These are phyloP conservation scores for Goniozus legneri DNA, from an alignment of 1,140 invertebrate genomes.

Conservation along the genomic window DNA sequence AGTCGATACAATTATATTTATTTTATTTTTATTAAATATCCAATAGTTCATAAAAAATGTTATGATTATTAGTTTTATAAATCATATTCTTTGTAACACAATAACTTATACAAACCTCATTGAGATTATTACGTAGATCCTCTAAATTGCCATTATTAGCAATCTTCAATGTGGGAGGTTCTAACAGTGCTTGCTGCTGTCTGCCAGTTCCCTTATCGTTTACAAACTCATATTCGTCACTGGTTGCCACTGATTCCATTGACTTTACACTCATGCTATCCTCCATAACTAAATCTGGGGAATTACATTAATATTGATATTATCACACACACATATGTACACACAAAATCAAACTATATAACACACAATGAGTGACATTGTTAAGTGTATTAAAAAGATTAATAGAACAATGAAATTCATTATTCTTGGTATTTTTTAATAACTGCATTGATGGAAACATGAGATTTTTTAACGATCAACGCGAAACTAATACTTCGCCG, in stretches of 20 bases:
- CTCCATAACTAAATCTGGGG: slow-evolving; percentile 64
- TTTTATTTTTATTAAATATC: neutral
- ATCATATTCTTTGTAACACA: neutral
- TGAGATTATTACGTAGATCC: slow-evolving; percentile 70
- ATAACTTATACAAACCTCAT: slow-evolving; percentile 56
- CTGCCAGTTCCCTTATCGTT: slow-evolving; percentile 46
- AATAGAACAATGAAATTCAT: too few species aligned
- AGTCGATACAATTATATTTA: slow-evolving; percentile 1
- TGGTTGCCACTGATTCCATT: slow-evolving; percentile 76
- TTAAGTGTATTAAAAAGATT: too few species aligned
- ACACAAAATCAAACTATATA: too few species aligned
- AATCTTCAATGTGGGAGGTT: slow-evolving; percentile 70
- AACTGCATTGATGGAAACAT: too few species aligned
- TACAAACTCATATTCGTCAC: slow-evolving; percentile 83
- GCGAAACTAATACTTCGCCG: too few species aligned
- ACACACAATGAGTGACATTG: too few species aligned
- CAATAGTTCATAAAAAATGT: too few species aligned
- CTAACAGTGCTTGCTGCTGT: slow-evolving; percentile 41
- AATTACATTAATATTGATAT: neutral
- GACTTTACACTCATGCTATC: slow-evolving; percentile 75
- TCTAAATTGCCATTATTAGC: slow-evolving; percentile 69
- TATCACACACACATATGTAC: too few species aligned
- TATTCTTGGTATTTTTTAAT: too few species aligned
- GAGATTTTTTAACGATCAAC: too few species aligned
- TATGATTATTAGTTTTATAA: neutral